Base-by-base conservation (phyloP, 2,113 vertebrate species). In the Illadopsis cleaveri region DNA sequence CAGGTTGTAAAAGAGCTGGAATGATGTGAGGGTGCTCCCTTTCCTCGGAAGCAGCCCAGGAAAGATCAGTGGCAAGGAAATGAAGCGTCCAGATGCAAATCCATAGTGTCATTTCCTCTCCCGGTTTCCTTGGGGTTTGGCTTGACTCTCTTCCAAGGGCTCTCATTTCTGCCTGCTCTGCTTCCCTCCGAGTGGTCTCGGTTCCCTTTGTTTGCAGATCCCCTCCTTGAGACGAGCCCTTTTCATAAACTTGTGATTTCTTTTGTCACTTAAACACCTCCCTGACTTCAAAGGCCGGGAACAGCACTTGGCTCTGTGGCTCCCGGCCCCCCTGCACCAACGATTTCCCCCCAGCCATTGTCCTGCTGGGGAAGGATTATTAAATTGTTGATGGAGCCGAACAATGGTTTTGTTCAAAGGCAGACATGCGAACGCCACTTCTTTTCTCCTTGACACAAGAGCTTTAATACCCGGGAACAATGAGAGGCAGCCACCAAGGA, bases 401-500 rank as follows among this genome's bases (percentile, higher is more conserved):
- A 91, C 91, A 97, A 95, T 89, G 81, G 95, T 57, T 95, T 57
- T 87, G 90, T 94, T 97, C 94, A 95, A 87, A 94, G 93, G 91
- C 94, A 95, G 91, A 96, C 70, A 45, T 23, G 48, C 24, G 21
- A 75, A 35, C 23, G 60, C 86, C 93, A 60, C 80, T 81, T 81
- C 93, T 89, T 91, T 97, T 96, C 93, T 96, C 94, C 94, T 88
- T 94, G 87, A 94, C 91, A 96, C 90, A 96, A 90, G 93, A 85
- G 89, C 86, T 85, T 69, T 89, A 91, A 87, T 87, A 65, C 50
- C 27, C 69, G 19, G 2, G 2, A 64, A 90, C 84, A 94, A 82
- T 95, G 95, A 65, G 66, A 85, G 45, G 84, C 96, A 94, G 89
- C 84, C 84, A 85, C 87, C 70, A 64, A 89, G 84, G 66, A 88